A percentile compares a stretch with the other conserved stretches of the same genome.
These are phyloP conservation scores for Pangasius larnaudii DNA, from an alignment of 2,797 vertebrate genomes.

Conservation along the genomic window DNA sequence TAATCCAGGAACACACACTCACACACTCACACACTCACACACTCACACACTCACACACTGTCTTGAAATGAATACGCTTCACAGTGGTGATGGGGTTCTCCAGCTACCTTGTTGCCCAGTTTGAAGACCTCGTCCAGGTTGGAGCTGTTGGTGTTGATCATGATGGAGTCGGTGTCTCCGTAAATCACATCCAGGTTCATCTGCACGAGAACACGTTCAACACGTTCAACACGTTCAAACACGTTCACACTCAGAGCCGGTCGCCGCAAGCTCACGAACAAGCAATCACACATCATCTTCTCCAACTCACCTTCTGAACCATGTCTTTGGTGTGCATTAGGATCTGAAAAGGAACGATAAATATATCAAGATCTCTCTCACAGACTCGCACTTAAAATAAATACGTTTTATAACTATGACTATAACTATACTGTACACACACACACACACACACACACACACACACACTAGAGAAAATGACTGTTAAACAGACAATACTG, in stretches of 20 bases:
- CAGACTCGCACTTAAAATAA: neutral
- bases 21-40: too few relatives aligned
- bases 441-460: neutral
- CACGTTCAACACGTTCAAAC: neutral
- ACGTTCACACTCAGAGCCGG: neutral
- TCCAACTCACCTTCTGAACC: constrained; percentile 92
- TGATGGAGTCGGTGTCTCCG: constrained; percentile 98
- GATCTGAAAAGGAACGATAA: constrained; percentile 79
- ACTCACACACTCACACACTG: neutral
- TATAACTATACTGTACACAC: neutral
- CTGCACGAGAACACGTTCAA: constrained; percentile 65
- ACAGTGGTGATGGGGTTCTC: neutral
- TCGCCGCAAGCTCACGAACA: neutral
- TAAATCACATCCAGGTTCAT: constrained; percentile 99
- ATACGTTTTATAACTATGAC: neutral
- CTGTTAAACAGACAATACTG: constrained; percentile 37
- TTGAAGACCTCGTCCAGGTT: constrained; percentile 94
- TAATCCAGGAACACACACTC: neutral
- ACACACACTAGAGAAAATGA: constrained; percentile 16
- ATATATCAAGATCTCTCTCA: neutral
- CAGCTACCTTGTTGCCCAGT: constrained; percentile 89
- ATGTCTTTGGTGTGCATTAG: constrained; percentile 98
- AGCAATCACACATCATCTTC: neutral
- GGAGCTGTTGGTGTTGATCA: constrained; percentile 97
- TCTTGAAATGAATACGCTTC: neutral